These are phyloP conservation scores for Coelopa frigida DNA, from an alignment of 1,140 invertebrate genomes.

Conservation along the genomic window DNA sequence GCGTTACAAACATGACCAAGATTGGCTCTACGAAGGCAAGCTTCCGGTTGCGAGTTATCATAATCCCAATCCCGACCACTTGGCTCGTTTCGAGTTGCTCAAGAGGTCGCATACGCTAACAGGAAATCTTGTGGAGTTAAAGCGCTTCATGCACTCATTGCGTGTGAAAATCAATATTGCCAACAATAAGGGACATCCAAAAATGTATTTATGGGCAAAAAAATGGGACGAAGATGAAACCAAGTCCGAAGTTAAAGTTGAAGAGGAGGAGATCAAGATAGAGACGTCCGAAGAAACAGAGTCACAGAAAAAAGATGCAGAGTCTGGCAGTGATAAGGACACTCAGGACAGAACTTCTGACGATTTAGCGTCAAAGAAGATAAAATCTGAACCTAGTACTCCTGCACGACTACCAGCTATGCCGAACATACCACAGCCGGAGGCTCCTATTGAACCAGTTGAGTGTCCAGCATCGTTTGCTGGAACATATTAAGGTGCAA, in stretches of 20 bases:
- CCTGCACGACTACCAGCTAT: slow-evolving; percentile 12
- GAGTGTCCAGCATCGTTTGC: slow-evolving; percentile 69
- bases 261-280: slow-evolving; percentile 10
- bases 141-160: slow-evolving; percentile 62
- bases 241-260: slow-evolving; percentile 17
- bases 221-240: slow-evolving; percentile 57
- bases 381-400: slow-evolving; percentile 15
- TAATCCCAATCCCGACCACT: slow-evolving; percentile 38
- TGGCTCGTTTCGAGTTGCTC: slow-evolving; percentile 47
- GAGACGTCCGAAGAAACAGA: background rate
- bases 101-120: slow-evolving; percentile 65
- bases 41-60: slow-evolving; percentile 54
- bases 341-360: too few relatives aligned
- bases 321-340: slow-evolving; percentile 2
- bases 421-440: slow-evolving; percentile 61
- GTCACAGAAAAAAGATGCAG: slow-evolving; percentile 1
- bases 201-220: slow-evolving; percentile 77
- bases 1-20: slow-evolving; percentile 75
- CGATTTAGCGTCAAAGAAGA: slow-evolving; percentile 27
- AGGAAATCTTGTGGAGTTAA: slow-evolving; percentile 59
- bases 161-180: slow-evolving; percentile 70
- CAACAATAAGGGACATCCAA: slow-evolving; percentile 69
- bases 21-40: slow-evolving; percentile 77
- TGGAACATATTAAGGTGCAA: slow-evolving; percentile 69
- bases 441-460: slow-evolving; percentile 69